Conservation (phyloP, 53 echinoderm and acorn worm genomes). For the Echinometra lucunter region DNA sequence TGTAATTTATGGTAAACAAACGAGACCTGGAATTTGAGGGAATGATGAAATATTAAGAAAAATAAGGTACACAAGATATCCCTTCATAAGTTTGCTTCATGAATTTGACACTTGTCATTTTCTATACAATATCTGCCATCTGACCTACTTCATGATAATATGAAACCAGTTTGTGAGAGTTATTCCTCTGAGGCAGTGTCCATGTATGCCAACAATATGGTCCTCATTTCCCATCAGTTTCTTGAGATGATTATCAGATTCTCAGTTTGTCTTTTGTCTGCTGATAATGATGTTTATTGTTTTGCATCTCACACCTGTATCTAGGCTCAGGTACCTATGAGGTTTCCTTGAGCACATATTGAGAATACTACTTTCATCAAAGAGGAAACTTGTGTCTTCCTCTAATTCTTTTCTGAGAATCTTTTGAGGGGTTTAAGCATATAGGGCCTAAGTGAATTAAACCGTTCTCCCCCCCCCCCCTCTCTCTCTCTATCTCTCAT, state of each 20-base stretch:
- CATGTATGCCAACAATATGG: constrained; percentile 6
- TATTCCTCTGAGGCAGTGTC: neutral
- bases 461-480: too few relatives aligned
- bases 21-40: neutral
- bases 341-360: neutral
- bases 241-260: neutral
- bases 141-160: constrained; percentile 4
- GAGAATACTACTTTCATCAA: neutral
- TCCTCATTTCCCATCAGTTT: neutral
- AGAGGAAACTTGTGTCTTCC: neutral
- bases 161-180: neutral
- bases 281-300: neutral
- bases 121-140: neutral
- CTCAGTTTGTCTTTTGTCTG: neutral
- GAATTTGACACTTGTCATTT: constrained; percentile 24
- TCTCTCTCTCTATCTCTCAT: too few relatives aligned
- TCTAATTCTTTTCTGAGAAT: neutral
- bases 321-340: neutral
- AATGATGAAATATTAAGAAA: neutral
- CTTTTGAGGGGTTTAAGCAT: neutral
- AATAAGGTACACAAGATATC: neutral
- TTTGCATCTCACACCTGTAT: neutral
- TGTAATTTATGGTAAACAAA: constrained; percentile 39
- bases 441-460: neutral
- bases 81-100: neutral